These are phyloP conservation scores for Acanthosepion lycidas DNA, from an alignment of 2,888 invertebrate genomes.

Conservation along the genomic window DNA sequence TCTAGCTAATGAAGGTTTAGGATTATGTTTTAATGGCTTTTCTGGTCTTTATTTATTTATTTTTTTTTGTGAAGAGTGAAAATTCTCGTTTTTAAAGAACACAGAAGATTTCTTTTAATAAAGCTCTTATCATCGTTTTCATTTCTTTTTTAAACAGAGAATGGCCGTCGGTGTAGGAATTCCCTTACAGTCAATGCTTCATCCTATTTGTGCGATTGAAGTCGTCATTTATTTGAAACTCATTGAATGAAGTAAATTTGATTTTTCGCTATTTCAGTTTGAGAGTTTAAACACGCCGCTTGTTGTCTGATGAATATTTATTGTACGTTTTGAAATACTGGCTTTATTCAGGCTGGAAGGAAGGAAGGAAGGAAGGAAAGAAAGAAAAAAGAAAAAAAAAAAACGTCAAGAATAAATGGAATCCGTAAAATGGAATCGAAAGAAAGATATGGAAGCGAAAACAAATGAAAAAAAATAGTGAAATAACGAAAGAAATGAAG, in stretches of 20 bases:
- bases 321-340: not conserved
- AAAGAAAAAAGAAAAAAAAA: not conserved
- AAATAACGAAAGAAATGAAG: not conserved
- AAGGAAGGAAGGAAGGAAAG: not conserved
- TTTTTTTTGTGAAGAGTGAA: not conserved
- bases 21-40: not conserved
- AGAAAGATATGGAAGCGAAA: not conserved
- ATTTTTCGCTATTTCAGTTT: not conserved
- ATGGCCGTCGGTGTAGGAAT: not conserved
- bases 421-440: not conserved
- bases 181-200: not conserved
- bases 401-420: not conserved
- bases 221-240: conserved; percentile 1
- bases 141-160: not conserved
- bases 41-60: not conserved
- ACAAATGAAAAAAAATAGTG: not conserved
- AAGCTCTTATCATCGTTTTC: not conserved
- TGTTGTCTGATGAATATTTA: not conserved
- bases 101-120: not conserved
- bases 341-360: not conserved
- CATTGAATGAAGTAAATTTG: not conserved
- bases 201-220: not conserved
- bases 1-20: not conserved
- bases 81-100: not conserved
- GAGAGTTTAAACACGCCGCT: not conserved